phyloP scores from a whole-genome alignment of 2,113 vertebrate species.

The Centropus bengalensis region DNA sequence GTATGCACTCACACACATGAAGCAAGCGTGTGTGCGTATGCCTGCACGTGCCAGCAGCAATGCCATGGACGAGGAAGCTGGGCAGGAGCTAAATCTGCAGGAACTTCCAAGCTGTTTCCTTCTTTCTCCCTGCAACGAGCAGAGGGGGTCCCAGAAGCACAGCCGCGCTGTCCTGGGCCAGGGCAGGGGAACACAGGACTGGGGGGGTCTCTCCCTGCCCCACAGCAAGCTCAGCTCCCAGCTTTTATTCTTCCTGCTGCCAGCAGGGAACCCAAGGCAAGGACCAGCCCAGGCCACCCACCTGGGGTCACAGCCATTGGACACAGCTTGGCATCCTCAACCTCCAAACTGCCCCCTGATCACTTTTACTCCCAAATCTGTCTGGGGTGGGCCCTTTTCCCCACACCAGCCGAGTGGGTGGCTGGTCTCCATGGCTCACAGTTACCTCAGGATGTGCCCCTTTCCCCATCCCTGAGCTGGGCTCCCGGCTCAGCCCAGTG shows the following conservation, averaged over 20 bases:
- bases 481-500: neutral
- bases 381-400: neutral
- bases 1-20: too few species aligned
- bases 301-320: rapidly evolving
- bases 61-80: rapidly evolving
- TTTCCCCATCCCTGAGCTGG: neutral
- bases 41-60: rapidly evolving
- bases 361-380: neutral
- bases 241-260: neutral
- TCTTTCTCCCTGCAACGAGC: neutral
- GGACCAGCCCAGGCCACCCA: neutral
- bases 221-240: neutral
- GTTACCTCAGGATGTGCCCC: neutral
- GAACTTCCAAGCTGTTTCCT: neutral
- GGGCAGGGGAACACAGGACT: neutral
- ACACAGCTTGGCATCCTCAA: neutral
- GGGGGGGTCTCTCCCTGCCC: neutral
- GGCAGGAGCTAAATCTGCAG: neutral
- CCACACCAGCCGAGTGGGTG: rapidly evolving
- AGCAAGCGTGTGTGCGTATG: rapidly evolving
- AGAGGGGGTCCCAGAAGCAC: rapidly evolving
- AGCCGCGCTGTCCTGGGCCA: neutral
- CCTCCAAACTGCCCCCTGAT: neutral
- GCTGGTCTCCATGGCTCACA: neutral
- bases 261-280: neutral